These are phyloP conservation scores for Aradus depressus DNA, from an alignment of 2,888 invertebrate species.

Conservation along the genomic window DNA sequence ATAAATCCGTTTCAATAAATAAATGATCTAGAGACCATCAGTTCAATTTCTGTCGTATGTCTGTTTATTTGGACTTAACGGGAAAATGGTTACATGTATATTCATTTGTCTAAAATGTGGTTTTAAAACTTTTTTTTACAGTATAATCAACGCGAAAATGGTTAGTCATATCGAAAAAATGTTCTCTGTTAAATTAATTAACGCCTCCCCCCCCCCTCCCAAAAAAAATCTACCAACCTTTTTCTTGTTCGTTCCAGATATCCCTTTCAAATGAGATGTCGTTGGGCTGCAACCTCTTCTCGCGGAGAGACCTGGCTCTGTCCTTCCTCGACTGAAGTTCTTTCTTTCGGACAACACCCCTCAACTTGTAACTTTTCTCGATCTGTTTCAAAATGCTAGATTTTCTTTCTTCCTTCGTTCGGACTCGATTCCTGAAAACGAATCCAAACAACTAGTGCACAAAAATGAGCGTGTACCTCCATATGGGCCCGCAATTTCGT, in stretches of 20 bases:
- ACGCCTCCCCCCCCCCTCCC: too few species aligned
- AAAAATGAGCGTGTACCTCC: too few species aligned
- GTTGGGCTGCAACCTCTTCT: slow-evolving; percentile 37
- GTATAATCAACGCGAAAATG: too few species aligned
- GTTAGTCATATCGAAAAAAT: neutral
- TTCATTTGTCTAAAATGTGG: too few species aligned
- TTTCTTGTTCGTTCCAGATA: slow-evolving; percentile 51
- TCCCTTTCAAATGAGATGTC: slow-evolving; percentile 46
- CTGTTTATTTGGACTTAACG: too few species aligned
- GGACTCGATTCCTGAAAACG: slow-evolving; percentile 44
- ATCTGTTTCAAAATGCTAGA: slow-evolving; percentile 42
- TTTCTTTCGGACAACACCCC: slow-evolving; percentile 45
- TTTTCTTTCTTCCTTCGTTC: slow-evolving; percentile 44
- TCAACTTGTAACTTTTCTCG: slow-evolving; percentile 39
- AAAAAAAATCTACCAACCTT: neutral
- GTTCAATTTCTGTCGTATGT: too few species aligned
- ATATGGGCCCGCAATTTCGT: too few species aligned
- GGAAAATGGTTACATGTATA: too few species aligned
- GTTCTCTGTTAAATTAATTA: neutral
- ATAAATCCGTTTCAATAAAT: too few species aligned
- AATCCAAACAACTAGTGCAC: neutral
- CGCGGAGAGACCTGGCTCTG: slow-evolving; percentile 30
- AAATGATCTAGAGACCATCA: too few species aligned
- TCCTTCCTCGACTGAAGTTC: slow-evolving; percentile 37
- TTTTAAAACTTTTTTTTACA: too few species aligned